phyloP scores from a whole-genome alignment of 2,888 invertebrate genomes.

The Phyllotreta cruciferae region DNA sequence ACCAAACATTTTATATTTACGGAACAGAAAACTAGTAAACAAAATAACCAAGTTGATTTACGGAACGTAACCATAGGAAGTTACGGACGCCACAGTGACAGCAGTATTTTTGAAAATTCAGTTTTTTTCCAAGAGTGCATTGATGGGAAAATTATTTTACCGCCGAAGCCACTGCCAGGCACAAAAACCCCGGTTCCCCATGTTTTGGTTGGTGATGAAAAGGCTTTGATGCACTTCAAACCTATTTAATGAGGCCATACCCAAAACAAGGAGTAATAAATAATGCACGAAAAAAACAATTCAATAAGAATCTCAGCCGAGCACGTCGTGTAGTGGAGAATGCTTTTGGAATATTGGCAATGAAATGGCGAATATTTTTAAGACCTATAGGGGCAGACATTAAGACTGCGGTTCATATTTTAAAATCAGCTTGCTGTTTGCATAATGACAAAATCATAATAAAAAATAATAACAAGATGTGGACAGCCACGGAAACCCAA shows the following conservation, averaged over 20 bases:
- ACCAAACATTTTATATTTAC: no score
- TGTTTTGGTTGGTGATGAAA: conserved; percentile 56
- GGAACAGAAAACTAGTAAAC: no score
- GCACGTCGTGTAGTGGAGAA: conserved; percentile 31
- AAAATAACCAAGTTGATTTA: no score
- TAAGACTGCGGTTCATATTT: conserved; percentile 33
- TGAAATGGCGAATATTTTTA: conserved; percentile 31
- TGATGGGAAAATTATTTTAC: conserved; percentile 18
- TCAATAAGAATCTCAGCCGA: conserved; percentile 32
- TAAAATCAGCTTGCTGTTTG: conserved; percentile 39
- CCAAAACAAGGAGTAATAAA: conserved; percentile 17
- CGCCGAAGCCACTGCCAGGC: conserved; percentile 20
- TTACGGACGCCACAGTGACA: conserved; percentile 39
- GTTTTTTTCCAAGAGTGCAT: conserved; percentile 6
- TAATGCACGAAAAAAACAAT: conserved; percentile 31
- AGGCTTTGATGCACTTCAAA: conserved; percentile 45
- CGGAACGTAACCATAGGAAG: no score
- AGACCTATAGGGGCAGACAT: conserved; percentile 39
- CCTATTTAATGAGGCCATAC: conserved; percentile 35
- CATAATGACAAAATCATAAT: conserved; percentile 41
- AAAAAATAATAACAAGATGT: background rate
- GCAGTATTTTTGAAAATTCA: conserved; percentile 39
- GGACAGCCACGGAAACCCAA: background rate
- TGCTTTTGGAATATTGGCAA: conserved; percentile 39
- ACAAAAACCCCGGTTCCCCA: conserved; percentile 42